Percentiles rank a stretch among this genome's conserved stretches.
Conservation (phyloP, 2,113 vertebrate species). For the Colaptes auratus region DNA sequence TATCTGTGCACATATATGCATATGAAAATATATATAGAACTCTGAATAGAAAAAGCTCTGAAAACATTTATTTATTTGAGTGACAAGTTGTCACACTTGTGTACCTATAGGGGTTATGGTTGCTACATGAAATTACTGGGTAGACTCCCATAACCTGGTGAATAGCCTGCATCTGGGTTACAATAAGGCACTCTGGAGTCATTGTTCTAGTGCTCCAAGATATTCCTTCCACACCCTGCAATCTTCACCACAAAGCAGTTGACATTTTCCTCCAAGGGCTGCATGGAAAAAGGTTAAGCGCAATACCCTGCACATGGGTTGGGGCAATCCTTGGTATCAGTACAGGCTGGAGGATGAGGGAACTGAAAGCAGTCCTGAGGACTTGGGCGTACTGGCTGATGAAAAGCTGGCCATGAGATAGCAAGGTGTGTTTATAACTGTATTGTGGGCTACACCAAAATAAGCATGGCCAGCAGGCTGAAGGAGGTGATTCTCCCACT, state of each 20-base stretch:
- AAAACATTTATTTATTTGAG: not conserved
- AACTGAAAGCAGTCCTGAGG: too few species aligned
- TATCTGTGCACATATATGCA: fast-evolving
- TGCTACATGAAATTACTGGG: too few species aligned
- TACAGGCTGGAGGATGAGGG: too few species aligned
- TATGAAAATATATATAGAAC: not conserved
- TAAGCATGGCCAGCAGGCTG: too few species aligned
- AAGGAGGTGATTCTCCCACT: too few species aligned
- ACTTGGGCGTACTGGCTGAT: too few species aligned
- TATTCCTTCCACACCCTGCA: fast-evolving
- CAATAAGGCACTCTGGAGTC: fast-evolving
- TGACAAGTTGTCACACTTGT: fast-evolving
- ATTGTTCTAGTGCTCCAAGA: fast-evolving
- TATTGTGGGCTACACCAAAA: too few species aligned
- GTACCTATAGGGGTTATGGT: fast-evolving
- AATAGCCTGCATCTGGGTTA: fast-evolving
- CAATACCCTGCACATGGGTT: too few species aligned
- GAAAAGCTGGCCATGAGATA: too few species aligned
- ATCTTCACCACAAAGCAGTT: fast-evolving
- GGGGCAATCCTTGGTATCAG: too few species aligned
- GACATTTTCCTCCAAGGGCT: not conserved
- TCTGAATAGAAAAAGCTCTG: not conserved
- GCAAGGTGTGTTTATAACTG: too few species aligned
- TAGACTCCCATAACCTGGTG: fast-evolving
- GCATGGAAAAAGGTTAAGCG: not conserved